Evolutionary conservation across 2,888 invertebrate species (phyloP), one percentile per base, ranked within the genome.

Genomic region (Dione juno): DNA sequence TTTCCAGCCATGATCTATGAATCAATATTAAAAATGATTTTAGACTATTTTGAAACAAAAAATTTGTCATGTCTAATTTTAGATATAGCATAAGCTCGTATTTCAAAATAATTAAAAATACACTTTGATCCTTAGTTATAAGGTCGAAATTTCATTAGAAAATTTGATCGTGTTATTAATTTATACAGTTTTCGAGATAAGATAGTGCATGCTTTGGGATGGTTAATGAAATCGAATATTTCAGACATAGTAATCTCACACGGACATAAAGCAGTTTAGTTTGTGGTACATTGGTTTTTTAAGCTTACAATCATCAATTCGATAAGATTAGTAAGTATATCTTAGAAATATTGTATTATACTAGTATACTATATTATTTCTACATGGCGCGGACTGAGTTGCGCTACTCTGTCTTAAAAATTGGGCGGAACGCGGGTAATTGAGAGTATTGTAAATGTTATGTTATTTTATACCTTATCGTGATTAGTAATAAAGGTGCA

Each of bases 221-320:
- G 67, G 70, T 73, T 79, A 78, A 79, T 78, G 77, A 77, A 78
- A 75, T 77, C 67, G 74, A 75, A 74, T 76, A 74, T 63, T 68
- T 14, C 71, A 73, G 66, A 53, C 57, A 35, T 67, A 54, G 73
- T 71, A 65, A 75, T 77, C 69, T 75, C 73, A 69, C 66, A 71
- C 53, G 75, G 72, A 77, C 71, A 65, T 53, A 58, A 69, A 66
- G 52, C 66, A 48, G 48, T 69, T 61, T 67, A 19, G 35, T 59
- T 43, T 19, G 53, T 53, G 21, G 1, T 35, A 1, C 1, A 57
- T 57, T 40, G n/a, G 64, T 37, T 28, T 21, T 40, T 10, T 11
- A 14, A 13, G 13, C 35, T 53, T 41, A 14, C 40, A 66, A 43
- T 43, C 3, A 53, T 37, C 28, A 7, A 53, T 54, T 10, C n/a